Conservation (phyloP, 2,797 vertebrate genomes). For the Poecilia picta region DNA sequence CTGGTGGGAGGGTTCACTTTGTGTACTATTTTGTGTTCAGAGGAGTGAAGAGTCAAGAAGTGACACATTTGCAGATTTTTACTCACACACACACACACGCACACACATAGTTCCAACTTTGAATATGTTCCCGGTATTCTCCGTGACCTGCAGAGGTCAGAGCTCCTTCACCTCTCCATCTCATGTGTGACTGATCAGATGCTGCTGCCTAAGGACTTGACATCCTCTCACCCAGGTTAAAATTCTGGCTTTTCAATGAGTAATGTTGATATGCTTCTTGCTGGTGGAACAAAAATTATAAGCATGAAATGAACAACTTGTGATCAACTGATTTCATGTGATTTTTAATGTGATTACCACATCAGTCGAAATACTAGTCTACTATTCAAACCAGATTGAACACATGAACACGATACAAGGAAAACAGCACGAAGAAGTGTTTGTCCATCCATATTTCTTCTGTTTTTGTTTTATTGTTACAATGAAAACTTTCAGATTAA, state of each 20-base stretch:
- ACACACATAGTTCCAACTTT: constrained; percentile 18
- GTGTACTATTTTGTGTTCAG: constrained; percentile 31
- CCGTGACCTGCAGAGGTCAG: constrained; percentile 71
- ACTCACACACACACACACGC: not conserved
- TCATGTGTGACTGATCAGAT: constrained; percentile 40
- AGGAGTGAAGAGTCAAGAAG: constrained; percentile 20
- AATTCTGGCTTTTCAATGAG: constrained; percentile 37
- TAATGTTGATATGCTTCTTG: constrained; percentile 47
- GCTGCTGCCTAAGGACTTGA: not conserved
- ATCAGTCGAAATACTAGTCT: constrained; percentile 28
- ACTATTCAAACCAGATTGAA: constrained; percentile 31
- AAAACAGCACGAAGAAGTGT: not conserved
- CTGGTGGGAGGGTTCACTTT: constrained; percentile 6
- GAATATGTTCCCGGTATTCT: constrained; percentile 29
- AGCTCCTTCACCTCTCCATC: constrained; percentile 57
- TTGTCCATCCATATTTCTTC: not conserved
- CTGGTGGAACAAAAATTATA: constrained; percentile 60
- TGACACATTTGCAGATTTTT: constrained; percentile 31
- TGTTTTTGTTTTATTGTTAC: not conserved
- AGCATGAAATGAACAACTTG: constrained; percentile 66
- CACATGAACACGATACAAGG: constrained; percentile 22
- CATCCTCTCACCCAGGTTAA: constrained; percentile 26
- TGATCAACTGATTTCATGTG: constrained; percentile 60
- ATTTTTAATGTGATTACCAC: constrained; percentile 52
- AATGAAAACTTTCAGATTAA: not conserved